A percentile compares a stretch with the other conserved stretches of the same genome.
Conservation (phyloP, 2,888 invertebrate species). For the Sthenelais limicola region DNA sequence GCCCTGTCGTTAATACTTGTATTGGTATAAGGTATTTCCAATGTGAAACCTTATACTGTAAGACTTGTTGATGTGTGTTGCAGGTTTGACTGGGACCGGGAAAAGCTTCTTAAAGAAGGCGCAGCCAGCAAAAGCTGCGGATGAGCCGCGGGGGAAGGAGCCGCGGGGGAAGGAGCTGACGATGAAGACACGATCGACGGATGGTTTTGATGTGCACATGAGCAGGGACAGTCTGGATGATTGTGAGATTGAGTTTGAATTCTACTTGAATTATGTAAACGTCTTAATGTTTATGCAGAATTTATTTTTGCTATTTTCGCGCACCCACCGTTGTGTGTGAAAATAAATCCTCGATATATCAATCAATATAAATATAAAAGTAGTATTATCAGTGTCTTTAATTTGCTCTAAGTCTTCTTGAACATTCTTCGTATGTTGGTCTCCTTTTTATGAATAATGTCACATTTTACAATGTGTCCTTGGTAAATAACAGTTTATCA, state of each 20-base stretch:
- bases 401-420: not conserved
- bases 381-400: not conserved
- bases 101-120: constrained; percentile 60
- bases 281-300: not conserved
- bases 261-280: not conserved
- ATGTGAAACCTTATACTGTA: too few species aligned
- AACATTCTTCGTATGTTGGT: not conserved
- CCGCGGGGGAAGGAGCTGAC: not conserved
- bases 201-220: constrained; percentile 46
- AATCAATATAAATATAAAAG: not conserved
- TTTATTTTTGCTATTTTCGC: too few species aligned
- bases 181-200: constrained; percentile 1
- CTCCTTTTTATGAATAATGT: not conserved
- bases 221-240: constrained; percentile 68
- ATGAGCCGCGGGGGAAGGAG: constrained; percentile 32
- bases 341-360: not conserved
- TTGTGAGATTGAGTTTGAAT: constrained; percentile 26
- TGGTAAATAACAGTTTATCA: too few species aligned
- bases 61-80: too few species aligned
- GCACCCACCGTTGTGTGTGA: not conserved
- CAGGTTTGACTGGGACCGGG: constrained; percentile 52
- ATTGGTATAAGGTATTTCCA: not conserved
- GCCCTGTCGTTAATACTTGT: not conserved
- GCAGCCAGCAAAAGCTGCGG: constrained; percentile 50
- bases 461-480: too few species aligned